Conservation (phyloP, 2,113 vertebrate genomes). For the Sprattus sprattus region DNA sequence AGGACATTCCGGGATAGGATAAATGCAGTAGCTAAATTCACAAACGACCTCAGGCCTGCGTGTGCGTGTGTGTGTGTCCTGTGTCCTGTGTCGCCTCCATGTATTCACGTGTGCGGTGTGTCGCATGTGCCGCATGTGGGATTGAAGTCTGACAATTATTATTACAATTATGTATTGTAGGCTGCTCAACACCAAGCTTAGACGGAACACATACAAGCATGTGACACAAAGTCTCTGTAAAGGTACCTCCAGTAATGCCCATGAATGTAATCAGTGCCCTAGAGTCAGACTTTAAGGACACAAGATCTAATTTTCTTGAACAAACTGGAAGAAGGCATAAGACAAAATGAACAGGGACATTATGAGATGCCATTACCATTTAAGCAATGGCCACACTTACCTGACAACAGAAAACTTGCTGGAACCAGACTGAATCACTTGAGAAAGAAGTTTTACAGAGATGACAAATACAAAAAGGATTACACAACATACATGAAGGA, state of each 20-base stretch:
- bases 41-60: no score
- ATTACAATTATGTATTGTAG: no score
- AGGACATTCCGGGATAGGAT: no score
- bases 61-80: no score
- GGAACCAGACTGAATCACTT: slow-evolving; percentile 17
- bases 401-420: slow-evolving; percentile 12
- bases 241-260: slow-evolving; percentile 23
- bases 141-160: no score
- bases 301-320: slow-evolving; percentile 11
- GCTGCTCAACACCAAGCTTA: neutral
- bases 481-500: slow-evolving; percentile 19
- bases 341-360: neutral
- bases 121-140: no score
- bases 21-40: no score
- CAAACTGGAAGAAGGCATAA: neutral
- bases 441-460: neutral
- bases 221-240: neutral
- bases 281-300: slow-evolving; percentile 18
- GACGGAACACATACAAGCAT: neutral
- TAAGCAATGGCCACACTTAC: neutral
- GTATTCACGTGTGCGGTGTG: no score
- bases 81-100: no score
- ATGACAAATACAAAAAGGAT: neutral
- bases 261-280: slow-evolving; percentile 4
- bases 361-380: neutral